Base-by-base conservation (phyloP, 1,140 invertebrate genomes). In the Procambarus clarkii region DNA sequence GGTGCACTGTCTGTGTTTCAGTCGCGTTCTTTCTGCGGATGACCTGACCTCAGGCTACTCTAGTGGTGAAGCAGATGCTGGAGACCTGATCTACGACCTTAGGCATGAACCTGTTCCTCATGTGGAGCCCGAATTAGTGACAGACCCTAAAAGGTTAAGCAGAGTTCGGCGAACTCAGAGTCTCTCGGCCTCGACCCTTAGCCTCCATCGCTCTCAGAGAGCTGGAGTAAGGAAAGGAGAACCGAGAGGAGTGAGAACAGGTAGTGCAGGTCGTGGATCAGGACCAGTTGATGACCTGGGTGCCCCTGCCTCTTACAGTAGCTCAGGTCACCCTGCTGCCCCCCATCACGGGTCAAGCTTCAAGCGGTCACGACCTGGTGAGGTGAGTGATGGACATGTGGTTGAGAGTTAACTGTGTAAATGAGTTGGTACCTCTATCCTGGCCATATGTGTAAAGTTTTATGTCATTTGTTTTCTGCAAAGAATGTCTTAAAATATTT, bases 21-120 rank as follows among this genome's bases (percentile, higher is more conserved):
- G 90, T 86, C 90, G 90, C 50, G 90, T 91, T 86, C 90, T 91
- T 34, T 91, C 90, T 24, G 84, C 84, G 64, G 90, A 91, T 82
- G 90, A 91, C 90, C 90, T 91, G 58, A 91, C 90, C 69, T 91
- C 90, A 45, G 90, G 90, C 77, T 91, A 91, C 85, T 91, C 90
- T 91, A 91, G 90, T 81, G 84, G 90, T n/a, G 90, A 86, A 50
- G 74, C 84, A n/a, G 87, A 89, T 85, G 83, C 60, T 64, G 60
- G 60, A 34, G 78, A 50, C 24, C 76, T 60, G 24, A 71, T 74
- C 74, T 71, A 87, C 18, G 46, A 50, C 77, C 76, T 58, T 71
- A 79, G 77, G 78, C 86, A 78, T 48, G 54, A 80, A 18, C 54
- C 86, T 46, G 21, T 18, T 69, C 74, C 50, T 45, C 18, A 54